Evolutionary conservation across 1,140 invertebrate genomes (phyloP).

Genomic region (Apis florea): DNA sequence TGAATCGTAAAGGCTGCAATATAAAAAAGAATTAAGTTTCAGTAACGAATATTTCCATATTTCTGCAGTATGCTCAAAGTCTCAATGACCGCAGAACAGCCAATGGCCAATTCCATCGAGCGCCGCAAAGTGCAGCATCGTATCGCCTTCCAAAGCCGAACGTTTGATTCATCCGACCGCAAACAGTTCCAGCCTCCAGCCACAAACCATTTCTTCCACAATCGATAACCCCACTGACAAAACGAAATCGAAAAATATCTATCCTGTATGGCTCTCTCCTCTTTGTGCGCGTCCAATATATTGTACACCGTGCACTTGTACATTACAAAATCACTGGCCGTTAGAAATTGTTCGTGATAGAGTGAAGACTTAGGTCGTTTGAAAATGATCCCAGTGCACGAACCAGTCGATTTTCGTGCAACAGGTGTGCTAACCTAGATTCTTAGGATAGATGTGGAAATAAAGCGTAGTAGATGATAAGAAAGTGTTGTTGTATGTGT

Average conservation of each 20-base stretch:
- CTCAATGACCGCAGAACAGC: neutral
- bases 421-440: neutral
- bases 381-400: neutral
- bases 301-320: neutral
- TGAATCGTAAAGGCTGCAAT: too few species aligned
- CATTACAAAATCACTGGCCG: neutral
- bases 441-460: neutral
- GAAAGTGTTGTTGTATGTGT: neutral
- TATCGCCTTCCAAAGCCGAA: constrained; percentile 3
- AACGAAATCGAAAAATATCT: constrained; percentile 18
- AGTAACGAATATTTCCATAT: too few species aligned
- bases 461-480: neutral
- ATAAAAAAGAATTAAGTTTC: too few species aligned
- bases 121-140: constrained; percentile 12
- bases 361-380: neutral
- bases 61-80: constrained; percentile 9
- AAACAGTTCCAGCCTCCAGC: constrained; percentile 34
- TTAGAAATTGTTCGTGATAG: neutral
- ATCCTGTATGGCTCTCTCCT: neutral
- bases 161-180: constrained; percentile 33
- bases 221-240: constrained; percentile 18
- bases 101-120: neutral
- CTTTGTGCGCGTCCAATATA: neutral
- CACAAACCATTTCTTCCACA: constrained; percentile 20
- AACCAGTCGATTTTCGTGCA: neutral